phyloP scores from a whole-genome alignment of 2,888 invertebrate genomes.

The Monoplex corrugatus region DNA sequence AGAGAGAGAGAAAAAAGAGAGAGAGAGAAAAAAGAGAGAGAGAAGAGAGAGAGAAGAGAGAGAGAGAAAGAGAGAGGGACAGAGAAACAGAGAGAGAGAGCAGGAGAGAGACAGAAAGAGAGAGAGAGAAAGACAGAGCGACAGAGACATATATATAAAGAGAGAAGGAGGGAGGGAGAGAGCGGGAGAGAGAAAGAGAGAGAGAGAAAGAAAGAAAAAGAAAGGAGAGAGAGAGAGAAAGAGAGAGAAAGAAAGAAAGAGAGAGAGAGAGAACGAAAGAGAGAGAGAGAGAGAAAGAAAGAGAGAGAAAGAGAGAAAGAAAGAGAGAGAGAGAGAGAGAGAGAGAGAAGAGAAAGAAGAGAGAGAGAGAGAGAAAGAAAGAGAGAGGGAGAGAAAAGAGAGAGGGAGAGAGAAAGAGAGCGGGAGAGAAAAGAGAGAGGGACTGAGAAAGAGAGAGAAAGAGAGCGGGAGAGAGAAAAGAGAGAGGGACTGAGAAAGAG shows the following conservation, averaged over 20 bases:
- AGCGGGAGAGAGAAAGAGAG: not conserved
- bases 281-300: conserved; percentile 25
- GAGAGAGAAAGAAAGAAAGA: not conserved
- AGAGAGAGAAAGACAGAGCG: too few species aligned
- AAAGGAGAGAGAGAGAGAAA: too few species aligned
- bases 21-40: too few species aligned
- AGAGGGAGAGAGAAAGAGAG: not conserved
- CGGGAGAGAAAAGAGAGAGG: not conserved
- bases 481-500: conserved; percentile 23
- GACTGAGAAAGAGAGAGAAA: not conserved
- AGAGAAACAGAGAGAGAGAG: too few species aligned
- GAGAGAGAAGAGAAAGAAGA: conserved; percentile 29
- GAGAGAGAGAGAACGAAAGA: conserved; percentile 27
- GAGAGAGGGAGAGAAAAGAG: conserved; percentile 29
- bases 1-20: too few species aligned
- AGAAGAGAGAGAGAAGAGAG: too few species aligned
- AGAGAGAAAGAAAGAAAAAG: too few species aligned
- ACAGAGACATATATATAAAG: too few species aligned
- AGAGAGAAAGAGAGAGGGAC: too few species aligned
- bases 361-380: not conserved
- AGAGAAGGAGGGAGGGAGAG: conserved; percentile 12
- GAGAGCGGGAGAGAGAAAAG: not conserved
- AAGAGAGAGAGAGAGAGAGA: conserved; percentile 23
- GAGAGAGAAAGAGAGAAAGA: not conserved
- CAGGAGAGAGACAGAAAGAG: too few species aligned